phyloP scores from a whole-genome alignment of 2,888 invertebrate genomes.

The Tenthredo notha region DNA sequence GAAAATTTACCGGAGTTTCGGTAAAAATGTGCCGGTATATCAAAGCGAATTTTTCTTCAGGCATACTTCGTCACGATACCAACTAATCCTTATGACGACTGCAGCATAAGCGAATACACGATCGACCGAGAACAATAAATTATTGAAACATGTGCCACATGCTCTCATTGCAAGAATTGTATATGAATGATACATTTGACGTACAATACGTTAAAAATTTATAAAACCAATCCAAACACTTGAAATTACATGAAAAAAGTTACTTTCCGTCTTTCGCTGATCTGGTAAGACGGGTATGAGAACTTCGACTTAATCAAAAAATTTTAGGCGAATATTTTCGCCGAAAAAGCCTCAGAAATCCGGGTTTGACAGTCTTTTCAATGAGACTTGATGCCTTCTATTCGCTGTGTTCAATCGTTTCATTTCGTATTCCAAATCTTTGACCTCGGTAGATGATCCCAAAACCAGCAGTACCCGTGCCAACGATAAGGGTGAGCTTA shows the following conservation, averaged over 20 bases:
- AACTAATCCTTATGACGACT: no score
- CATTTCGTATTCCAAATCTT: slow-evolving; percentile 46
- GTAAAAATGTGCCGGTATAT: no score
- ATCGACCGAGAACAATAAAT: no score
- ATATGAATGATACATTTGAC: no score
- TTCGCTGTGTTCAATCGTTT: slow-evolving; percentile 21
- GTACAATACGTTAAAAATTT: no score
- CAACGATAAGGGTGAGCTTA: slow-evolving; percentile 42
- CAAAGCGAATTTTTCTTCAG: no score
- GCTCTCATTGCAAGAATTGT: no score
- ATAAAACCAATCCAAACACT: no score
- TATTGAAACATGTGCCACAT: no score
- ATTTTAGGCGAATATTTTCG: background rate
- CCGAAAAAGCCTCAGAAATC: background rate
- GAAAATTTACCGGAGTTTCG: no score
- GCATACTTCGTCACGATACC: no score
- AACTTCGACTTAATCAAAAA: background rate
- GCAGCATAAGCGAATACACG: no score
- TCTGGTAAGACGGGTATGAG: background rate
- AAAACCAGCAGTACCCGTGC: slow-evolving; percentile 37
- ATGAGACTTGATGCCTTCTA: slow-evolving; percentile 8
- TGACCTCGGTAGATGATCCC: slow-evolving; percentile 42
- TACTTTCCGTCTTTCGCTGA: background rate
- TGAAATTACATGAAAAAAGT: background rate
- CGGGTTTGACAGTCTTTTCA: slow-evolving; percentile 24